Percentiles rank a stretch among this genome's conserved stretches.
Conservation (phyloP, 2,797 vertebrate genomes). For the Gila robusta region DNA sequence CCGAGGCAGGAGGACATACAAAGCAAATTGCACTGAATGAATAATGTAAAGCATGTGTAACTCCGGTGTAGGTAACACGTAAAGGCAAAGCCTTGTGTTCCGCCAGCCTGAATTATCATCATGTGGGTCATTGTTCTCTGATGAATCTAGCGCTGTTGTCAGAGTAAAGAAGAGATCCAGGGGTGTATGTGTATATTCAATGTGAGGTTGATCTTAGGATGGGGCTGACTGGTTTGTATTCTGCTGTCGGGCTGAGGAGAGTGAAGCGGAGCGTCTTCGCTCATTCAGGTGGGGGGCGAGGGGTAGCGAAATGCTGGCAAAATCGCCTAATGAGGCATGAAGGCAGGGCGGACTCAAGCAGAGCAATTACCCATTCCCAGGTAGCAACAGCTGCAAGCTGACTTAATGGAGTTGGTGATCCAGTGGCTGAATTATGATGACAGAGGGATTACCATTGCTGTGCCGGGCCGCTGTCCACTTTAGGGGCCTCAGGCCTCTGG, state of each 20-base stretch:
- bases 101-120: conserved; percentile 46
- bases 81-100: conserved; percentile 20
- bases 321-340: conserved; percentile 65
- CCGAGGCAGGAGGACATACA: neutral
- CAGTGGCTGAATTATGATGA: conserved; percentile 63
- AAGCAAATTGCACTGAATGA: conserved; percentile 25
- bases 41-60: conserved; percentile 28
- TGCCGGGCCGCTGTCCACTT: conserved; percentile 31
- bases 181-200: conserved; percentile 18
- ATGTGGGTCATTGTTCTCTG: conserved; percentile 44
- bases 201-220: conserved; percentile 42
- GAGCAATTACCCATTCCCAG: conserved; percentile 68
- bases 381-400: conserved; percentile 60
- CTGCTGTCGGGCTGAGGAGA: conserved; percentile 14
- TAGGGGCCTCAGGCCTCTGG: neutral
- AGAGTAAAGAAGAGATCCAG: conserved; percentile 40
- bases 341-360: conserved; percentile 58
- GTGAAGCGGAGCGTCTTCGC: conserved; percentile 31
- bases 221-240: conserved; percentile 53
- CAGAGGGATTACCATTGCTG: conserved; percentile 56
- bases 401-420: conserved; percentile 64
- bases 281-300: conserved; percentile 22
- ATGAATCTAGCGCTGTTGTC: conserved; percentile 1
- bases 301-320: conserved; percentile 48
- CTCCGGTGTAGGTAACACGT: conserved; percentile 5